phyloP scores from a whole-genome alignment of 1,140 invertebrate genomes.

The Xylocopa sonorina region DNA sequence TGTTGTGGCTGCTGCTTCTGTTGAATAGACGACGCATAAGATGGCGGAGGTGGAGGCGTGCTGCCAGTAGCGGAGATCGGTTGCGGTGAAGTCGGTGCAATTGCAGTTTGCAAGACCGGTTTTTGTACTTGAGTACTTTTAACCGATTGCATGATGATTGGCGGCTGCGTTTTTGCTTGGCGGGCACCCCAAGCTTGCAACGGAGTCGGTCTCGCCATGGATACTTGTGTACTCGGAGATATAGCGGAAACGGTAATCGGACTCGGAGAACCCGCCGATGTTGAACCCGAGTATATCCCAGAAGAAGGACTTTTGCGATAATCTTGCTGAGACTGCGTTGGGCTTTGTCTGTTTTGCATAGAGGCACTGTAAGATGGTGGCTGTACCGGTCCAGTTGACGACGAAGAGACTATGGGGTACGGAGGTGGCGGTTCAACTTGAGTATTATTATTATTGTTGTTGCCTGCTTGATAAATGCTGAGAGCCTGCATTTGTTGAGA shows the following conservation, averaged over 20 bases:
- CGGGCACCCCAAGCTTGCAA: constrained; percentile 90
- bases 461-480: constrained; percentile 87
- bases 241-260: constrained; percentile 88
- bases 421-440: constrained; percentile 89
- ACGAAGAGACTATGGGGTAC: constrained; percentile 85
- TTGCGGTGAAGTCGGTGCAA: constrained; percentile 91
- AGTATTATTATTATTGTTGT: constrained; percentile 73
- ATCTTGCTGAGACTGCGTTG: constrained; percentile 89
- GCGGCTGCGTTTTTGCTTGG: constrained; percentile 92
- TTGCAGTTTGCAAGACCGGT: constrained; percentile 95
- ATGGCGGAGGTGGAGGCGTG: constrained; percentile 88
- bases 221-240: constrained; percentile 82
- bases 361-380: constrained; percentile 92
- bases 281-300: constrained; percentile 90
- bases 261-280: constrained; percentile 91
- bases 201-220: constrained; percentile 88
- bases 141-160: constrained; percentile 97
- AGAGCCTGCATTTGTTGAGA: constrained; percentile 93
- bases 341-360: constrained; percentile 92
- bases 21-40: constrained; percentile 90
- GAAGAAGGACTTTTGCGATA: constrained; percentile 90
- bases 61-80: constrained; percentile 81
- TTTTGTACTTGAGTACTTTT: constrained; percentile 97
- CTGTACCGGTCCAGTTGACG: constrained; percentile 85
- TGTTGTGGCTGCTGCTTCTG: constrained; percentile 84